phyloP scores from a whole-genome alignment of 2,888 invertebrate genomes.

The Labia minor region DNA sequence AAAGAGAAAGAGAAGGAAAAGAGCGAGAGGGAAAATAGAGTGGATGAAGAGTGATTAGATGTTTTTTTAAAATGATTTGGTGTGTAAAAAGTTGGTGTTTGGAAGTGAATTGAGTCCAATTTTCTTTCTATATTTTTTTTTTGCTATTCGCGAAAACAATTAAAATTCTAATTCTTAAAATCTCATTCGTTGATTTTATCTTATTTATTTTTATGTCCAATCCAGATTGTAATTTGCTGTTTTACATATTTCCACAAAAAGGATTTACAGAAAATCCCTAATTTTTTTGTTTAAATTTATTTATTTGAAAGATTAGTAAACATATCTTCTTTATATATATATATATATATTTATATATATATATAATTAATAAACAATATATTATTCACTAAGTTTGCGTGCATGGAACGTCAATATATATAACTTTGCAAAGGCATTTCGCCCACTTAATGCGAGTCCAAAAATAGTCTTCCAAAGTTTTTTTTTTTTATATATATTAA shows the following conservation, averaged over 20 bases:
- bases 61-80: not conserved
- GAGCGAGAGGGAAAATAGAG: not conserved
- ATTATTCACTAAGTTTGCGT: not conserved
- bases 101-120: not conserved
- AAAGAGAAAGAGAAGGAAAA: not conserved
- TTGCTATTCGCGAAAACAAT: not conserved
- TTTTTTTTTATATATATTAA: not conserved
- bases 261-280: not conserved
- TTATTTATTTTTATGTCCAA: not conserved
- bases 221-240: not conserved
- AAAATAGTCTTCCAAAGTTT: not conserved
- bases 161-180: not conserved
- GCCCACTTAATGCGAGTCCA: not conserved
- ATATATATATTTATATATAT: too few species aligned
- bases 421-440: not conserved
- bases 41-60: too few species aligned
- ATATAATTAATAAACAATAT: slow-evolving; percentile 5
- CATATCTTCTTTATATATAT: too few species aligned
- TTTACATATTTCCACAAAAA: not conserved
- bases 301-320: not conserved
- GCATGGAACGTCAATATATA: not conserved
- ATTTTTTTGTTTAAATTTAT: not conserved
- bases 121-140: not conserved
- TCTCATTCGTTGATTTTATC: not conserved
- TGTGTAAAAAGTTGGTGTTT: slow-evolving; percentile 5